Conservation (phyloP, 2,113 vertebrate genomes). For the Tachuris rubrigastra region DNA sequence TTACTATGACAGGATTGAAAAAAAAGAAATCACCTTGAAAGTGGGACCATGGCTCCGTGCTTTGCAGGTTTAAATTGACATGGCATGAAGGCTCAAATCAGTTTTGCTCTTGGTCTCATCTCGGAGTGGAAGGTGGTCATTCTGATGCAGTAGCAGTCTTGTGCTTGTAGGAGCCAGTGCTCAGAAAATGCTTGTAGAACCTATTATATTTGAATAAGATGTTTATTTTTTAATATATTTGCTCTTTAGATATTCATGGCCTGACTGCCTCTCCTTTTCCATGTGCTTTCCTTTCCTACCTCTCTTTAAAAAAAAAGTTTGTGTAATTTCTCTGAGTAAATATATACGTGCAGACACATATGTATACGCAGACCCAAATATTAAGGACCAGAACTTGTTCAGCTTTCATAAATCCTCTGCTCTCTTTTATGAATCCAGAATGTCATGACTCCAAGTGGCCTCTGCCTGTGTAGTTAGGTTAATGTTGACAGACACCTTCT, state of each 20-base stretch:
- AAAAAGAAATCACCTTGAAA: background rate
- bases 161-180: background rate
- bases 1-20: background rate
- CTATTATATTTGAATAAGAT: background rate
- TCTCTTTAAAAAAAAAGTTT: background rate
- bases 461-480: background rate
- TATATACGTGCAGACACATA: background rate
- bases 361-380: background rate
- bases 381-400: background rate
- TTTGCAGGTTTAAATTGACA: background rate
- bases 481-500: background rate
- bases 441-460: background rate
- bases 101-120: background rate
- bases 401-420: background rate
- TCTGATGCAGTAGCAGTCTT: background rate
- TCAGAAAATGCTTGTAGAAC: background rate
- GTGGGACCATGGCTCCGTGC: background rate
- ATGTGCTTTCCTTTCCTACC: background rate
- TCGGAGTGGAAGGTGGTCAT: rapidly evolving
- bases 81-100: background rate
- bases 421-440: background rate
- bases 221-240: background rate
- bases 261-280: background rate
- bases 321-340: rapidly evolving
- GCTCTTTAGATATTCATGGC: background rate